Conservation (phyloP, 2,113 vertebrate genomes). For the Elephantulus edwardii region DNA sequence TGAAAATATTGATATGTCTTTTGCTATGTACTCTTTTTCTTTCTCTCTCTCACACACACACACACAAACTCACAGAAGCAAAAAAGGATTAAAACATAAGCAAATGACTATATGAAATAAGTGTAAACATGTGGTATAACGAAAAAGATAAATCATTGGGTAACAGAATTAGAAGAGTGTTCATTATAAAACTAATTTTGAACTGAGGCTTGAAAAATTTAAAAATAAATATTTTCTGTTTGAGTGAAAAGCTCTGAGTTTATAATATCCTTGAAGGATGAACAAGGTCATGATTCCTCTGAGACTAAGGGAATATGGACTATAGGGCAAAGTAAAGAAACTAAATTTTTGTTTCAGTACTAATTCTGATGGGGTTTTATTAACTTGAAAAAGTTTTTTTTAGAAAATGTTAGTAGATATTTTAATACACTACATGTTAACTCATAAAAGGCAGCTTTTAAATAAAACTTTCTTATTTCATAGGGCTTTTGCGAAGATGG, state of each 20-base stretch:
- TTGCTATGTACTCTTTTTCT: background rate
- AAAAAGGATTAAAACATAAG: background rate
- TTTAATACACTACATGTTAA: slow-evolving; percentile 40
- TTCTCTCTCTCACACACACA: too few relatives aligned
- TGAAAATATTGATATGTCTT: slow-evolving; percentile 38
- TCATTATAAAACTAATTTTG: slow-evolving; percentile 23
- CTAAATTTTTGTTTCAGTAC: slow-evolving; percentile 18
- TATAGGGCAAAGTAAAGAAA: background rate
- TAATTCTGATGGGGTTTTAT: background rate
- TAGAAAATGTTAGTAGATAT: slow-evolving; percentile 29
- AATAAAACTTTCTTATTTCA: slow-evolving; percentile 59
- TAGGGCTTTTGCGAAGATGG: slow-evolving; percentile 98
- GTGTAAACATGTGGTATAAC: background rate
- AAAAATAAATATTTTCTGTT: background rate
- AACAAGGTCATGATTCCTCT: background rate
- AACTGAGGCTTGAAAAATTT: slow-evolving; percentile 5
- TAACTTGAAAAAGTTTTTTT: slow-evolving; percentile 40
- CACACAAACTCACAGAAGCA: too few relatives aligned
- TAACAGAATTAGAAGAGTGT: background rate
- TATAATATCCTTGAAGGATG: background rate
- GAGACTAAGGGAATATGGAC: background rate
- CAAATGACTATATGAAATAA: slow-evolving; percentile 1
- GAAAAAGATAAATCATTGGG: background rate
- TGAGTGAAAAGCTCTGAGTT: background rate
- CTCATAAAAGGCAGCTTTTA: background rate